Evolutionary conservation across 2,113 vertebrate species (phyloP), one percentile per base, ranked within the genome.

Genomic region (Bolborhynchus lineola): DNA sequence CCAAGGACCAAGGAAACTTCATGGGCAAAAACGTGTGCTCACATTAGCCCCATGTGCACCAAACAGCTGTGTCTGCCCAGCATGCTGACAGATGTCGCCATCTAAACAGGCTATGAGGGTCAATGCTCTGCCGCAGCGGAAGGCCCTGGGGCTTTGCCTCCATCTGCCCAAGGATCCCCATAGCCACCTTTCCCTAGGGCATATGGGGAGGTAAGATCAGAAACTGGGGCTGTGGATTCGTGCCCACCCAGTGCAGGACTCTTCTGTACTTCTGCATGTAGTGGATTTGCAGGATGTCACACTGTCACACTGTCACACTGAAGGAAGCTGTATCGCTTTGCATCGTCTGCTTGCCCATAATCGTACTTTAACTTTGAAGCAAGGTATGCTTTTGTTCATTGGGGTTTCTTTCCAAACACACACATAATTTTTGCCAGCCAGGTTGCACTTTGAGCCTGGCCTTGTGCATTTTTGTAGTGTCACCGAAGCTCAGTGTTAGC

Each of bases 101-200:
- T 59, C 57, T 59, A 24, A 59, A 59, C 33, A 59, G 57, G 57
- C 57, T 35, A 23, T 10, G 57, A 23, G 21, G 21, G 57, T 7
- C 1, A 0, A 60, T 69, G 23, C 11, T 74, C n/a, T 76, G 46
- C 9, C 26, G 6, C 25, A 35, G 55, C 0, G 1, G 20, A 0
- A 0, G 21, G 23, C 17, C 33, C 65, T 1, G 0, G 37, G 29
- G 25, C 65, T 55, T 68, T 6, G 2, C 35, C 18, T 69, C 46
- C 9, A 29, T 33, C 57, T 4, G 0, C 33, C 14, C 3, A 0
- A 18, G 21, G n/a, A 10, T 68, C 33, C 25, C 35, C 42, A 26
- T 8, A 68, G 39, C 33, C 0, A 0, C 26, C 6, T 37, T 60
- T 76, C 19, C 19, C 17, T 13, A 42, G 11, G 33, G 20, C 47